A percentile compares a stretch with the other conserved stretches of the same genome.
These are phyloP conservation scores for Tychaedon coryphoeus DNA, from an alignment of 2,113 vertebrate genomes.

Conservation along the genomic window DNA sequence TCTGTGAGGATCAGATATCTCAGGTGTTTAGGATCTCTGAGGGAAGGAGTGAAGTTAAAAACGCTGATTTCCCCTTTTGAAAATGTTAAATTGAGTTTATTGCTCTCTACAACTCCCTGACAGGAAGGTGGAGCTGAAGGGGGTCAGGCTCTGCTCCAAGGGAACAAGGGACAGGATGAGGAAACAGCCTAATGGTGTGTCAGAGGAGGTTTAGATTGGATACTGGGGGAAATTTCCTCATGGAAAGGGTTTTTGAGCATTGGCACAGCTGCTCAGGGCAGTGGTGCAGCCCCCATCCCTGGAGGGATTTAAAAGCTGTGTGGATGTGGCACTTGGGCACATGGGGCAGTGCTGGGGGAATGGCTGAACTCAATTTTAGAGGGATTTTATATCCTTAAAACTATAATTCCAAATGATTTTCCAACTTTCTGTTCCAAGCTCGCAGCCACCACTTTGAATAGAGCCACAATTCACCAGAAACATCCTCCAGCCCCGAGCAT, in stretches of 20 bases:
- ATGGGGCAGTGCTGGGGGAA: rapidly evolving
- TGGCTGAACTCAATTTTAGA: rapidly evolving
- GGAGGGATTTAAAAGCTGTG: rapidly evolving
- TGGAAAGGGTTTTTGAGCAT: neutral
- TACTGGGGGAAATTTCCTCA: neutral
- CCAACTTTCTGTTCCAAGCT: neutral
- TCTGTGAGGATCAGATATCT: rapidly evolving
- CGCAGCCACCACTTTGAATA: neutral
- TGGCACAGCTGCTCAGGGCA: neutral
- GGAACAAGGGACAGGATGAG: neutral
- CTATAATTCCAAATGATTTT: neutral
- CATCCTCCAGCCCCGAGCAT: neutral
- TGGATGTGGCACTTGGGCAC: neutral
- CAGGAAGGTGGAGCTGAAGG: neutral
- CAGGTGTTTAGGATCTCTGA: neutral
- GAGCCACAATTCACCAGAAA: neutral
- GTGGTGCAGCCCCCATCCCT: neutral
- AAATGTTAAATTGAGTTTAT: neutral
- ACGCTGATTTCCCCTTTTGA: rapidly evolving
- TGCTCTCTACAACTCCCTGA: too few species aligned
- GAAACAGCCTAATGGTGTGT: neutral
- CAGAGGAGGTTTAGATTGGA: neutral
- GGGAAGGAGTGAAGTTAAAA: neutral
- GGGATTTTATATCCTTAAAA: neutral
- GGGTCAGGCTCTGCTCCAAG: neutral